Conservation (phyloP, 2,113 vertebrate genomes). For the Emberiza fucata region DNA sequence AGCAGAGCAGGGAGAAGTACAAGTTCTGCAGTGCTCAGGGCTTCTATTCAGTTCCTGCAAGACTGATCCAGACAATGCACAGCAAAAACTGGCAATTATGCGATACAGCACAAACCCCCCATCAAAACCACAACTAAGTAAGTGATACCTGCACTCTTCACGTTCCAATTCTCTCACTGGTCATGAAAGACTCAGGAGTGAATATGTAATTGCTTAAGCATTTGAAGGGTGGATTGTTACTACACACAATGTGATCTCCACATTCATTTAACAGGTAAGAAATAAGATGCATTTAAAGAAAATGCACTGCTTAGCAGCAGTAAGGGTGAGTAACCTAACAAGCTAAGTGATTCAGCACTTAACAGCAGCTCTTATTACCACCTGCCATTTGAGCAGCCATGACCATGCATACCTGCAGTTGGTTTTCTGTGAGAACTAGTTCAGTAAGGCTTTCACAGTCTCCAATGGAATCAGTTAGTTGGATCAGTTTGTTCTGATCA, state of each 20-base stretch:
- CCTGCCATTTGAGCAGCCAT: not conserved
- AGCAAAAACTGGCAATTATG: not conserved
- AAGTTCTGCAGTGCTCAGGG: not conserved
- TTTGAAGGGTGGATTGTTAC: not conserved
- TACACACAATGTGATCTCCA: not conserved
- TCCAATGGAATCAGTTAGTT: slow-evolving; percentile 89
- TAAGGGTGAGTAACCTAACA: not conserved
- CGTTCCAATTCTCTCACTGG: not conserved
- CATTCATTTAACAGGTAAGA: not conserved
- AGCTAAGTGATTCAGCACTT: not conserved
- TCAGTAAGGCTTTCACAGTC: slow-evolving; percentile 95
- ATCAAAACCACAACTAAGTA: not conserved
- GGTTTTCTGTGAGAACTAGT: slow-evolving; percentile 95
- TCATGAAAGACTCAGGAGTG: slow-evolving; percentile 8
- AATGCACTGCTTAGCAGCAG: not conserved
- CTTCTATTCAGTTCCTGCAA: not conserved
- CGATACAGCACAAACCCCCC: not conserved
- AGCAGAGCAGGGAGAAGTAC: not conserved
- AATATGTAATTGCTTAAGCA: not conserved
- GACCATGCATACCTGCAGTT: slow-evolving; percentile 81
- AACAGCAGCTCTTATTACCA: not conserved
- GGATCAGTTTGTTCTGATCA: slow-evolving; percentile 90
- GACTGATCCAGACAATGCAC: not conserved
- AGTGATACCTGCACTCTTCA: not conserved
- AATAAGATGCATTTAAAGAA: not conserved